Conservation (phyloP, 2,797 vertebrate species). For the Leptatherina wallacei region DNA sequence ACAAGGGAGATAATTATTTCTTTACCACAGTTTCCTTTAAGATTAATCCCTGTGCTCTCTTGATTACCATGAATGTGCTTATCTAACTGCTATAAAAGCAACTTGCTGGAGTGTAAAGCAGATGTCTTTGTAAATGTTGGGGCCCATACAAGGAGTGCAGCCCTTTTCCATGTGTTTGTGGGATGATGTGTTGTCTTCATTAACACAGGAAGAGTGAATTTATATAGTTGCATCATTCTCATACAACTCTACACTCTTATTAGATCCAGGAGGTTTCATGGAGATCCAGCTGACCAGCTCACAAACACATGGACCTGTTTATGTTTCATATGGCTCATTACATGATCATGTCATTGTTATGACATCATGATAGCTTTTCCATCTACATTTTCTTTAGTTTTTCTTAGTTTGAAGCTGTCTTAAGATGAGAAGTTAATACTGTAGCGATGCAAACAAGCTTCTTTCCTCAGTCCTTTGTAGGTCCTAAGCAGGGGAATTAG, state of each 20-base stretch:
- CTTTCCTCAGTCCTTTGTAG: constrained; percentile 6
- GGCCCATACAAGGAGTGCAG: constrained; percentile 13
- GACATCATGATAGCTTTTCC: constrained; percentile 6
- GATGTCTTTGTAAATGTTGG: constrained; percentile 9
- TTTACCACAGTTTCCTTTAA: constrained; percentile 5
- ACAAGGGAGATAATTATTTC: constrained; percentile 12
- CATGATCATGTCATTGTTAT: constrained; percentile 1
- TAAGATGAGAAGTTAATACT: constrained; percentile 8
- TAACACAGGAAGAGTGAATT: constrained; percentile 16
- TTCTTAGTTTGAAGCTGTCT: neutral
- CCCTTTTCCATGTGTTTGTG: neutral
- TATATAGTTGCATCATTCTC: constrained; percentile 41
- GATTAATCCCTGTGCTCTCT: constrained; percentile 10
- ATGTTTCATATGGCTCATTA: constrained; percentile 30
- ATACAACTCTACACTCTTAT: constrained; percentile 20
- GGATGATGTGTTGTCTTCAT: constrained; percentile 10
- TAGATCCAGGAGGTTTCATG: constrained; percentile 22
- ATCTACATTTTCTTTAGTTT: neutral
- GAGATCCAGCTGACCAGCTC: constrained; percentile 33
- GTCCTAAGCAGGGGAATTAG: constrained; percentile 16
- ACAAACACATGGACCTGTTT: constrained; percentile 45
- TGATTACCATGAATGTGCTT: constrained; percentile 32
- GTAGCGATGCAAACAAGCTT: constrained; percentile 4
- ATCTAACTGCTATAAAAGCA: constrained; percentile 37
- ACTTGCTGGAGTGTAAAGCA: constrained; percentile 5